Base-by-base conservation (phyloP, 2,888 invertebrate species). In the Lissocephala sabroskyi region DNA sequence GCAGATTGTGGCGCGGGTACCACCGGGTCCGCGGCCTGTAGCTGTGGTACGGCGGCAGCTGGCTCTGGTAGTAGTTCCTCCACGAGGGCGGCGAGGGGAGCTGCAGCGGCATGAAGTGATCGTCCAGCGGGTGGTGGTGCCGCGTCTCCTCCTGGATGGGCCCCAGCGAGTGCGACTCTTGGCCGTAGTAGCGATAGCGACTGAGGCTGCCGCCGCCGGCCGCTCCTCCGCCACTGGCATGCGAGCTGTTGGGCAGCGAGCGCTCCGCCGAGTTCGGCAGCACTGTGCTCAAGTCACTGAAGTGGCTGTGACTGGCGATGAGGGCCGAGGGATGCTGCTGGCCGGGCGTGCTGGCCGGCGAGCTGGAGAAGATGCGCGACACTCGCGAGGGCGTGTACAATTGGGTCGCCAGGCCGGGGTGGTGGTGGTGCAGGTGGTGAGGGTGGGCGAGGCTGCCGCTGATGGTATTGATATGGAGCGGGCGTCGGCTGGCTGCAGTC, bases 231-330 rank as follows among this genome's bases (percentile, higher is more conserved):
- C 92, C 92, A 6, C 92, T 91, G 35, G 91, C 11, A 26, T 55
- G 49, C 1, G 62, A 91, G 19, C 91, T 91, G 29, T 23, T 35
- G 10, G 93, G 93, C 79, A 91, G 90, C 1, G 94, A 93, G 43
- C 92, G 89, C 75, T 92, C 94, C 6, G 89, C 92, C 14, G 93
- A 92, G 70, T 92, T 92, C 36, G 93, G 91, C 77, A 91, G 89
- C 52, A 95, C 95, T 35, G 94, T 94, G 85, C 95, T 95, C 71
- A 95, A 88, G 85, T 95, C 95, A 81, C 92, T 93, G 77, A 93
- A 92, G 86, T 94, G 93, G 1, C 68, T 61, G 17, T 68, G 65
- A 13, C 68, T 49, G 10, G 62, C 58, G 55, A 91, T 87, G 0
- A 63, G 53, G 45, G 91, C 89, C 13, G 91, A 89, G 1, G 5